Evolutionary conservation across 2,888 invertebrate species (phyloP).

Genomic region (Drepanosiphum platanoidis): DNA sequence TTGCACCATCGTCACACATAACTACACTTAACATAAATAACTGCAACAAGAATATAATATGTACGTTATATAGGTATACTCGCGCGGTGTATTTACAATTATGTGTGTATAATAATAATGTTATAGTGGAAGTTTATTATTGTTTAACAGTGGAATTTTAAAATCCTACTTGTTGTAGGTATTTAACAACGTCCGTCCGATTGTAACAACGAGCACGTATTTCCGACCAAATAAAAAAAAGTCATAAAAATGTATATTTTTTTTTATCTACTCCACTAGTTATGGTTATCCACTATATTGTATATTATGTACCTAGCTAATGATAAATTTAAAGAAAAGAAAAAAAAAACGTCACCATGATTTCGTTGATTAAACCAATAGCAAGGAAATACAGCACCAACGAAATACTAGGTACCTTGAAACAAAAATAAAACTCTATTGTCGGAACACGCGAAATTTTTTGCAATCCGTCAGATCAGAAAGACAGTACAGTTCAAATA

Average conservation of each 20-base stretch:
- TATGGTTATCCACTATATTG: background rate
- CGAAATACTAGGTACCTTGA: background rate
- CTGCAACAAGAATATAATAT: slow-evolving; percentile 14
- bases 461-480: too few species aligned
- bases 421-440: background rate
- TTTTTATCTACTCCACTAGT: background rate
- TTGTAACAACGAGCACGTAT: slow-evolving; percentile 41
- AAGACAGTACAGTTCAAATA: background rate
- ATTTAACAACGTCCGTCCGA: slow-evolving; percentile 20
- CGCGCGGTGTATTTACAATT: slow-evolving; percentile 23
- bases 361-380: slow-evolving; percentile 22
- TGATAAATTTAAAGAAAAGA: background rate
- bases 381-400: background rate
- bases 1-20: slow-evolving; percentile 4
- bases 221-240: slow-evolving; percentile 41
- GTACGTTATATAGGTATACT: background rate
- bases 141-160: slow-evolving; percentile 46
- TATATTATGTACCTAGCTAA: too few species aligned
- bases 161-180: slow-evolving; percentile 17
- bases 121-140: slow-evolving; percentile 22
- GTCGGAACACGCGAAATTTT: too few species aligned
- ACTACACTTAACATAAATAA: slow-evolving; percentile 32
- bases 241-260: slow-evolving; percentile 32
- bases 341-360: background rate
- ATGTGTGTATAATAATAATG: slow-evolving; percentile 22